Evolutionary conservation across 2,797 vertebrate genomes (phyloP).

Genomic region (Parotocinclus haroldoi): DNA sequence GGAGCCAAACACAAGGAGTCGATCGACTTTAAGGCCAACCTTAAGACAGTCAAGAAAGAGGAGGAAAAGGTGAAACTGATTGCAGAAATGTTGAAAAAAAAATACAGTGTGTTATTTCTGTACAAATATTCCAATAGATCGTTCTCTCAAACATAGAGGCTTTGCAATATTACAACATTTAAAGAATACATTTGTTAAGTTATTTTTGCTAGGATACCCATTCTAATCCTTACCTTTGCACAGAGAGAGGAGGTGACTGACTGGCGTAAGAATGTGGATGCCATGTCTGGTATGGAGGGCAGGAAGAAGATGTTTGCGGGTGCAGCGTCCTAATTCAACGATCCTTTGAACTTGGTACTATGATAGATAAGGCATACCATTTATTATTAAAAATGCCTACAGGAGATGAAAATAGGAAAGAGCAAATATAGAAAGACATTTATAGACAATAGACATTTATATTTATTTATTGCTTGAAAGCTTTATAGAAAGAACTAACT

Average conservation of each 20-base stretch:
- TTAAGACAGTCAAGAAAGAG: conserved; percentile 81
- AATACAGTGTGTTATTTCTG: neutral
- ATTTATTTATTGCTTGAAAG: too few relatives aligned
- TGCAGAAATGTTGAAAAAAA: neutral
- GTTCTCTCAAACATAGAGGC: too few relatives aligned
- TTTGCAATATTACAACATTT: too few relatives aligned
- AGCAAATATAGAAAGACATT: too few relatives aligned
- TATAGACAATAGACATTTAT: too few relatives aligned
- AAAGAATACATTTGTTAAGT: too few relatives aligned
- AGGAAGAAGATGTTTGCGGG: conserved; percentile 69
- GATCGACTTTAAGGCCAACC: conserved; percentile 77
- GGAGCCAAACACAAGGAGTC: conserved; percentile 74
- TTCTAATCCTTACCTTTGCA: neutral
- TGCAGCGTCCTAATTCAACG: conserved; percentile 50
- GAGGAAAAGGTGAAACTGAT: conserved; percentile 71
- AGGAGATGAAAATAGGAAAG: too few relatives aligned
- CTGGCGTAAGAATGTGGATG: conserved; percentile 52
- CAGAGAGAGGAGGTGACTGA: conserved; percentile 54
- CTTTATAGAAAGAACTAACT: too few relatives aligned
- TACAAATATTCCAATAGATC: neutral
- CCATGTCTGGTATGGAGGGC: conserved; percentile 51
- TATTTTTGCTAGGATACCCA: neutral
- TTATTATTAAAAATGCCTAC: too few relatives aligned
- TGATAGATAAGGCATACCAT: too few relatives aligned
- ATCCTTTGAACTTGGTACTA: too few relatives aligned